Evolutionary conservation across 1,140 invertebrate species (phyloP).

Genomic region (Temnothorax longispinosus): DNA sequence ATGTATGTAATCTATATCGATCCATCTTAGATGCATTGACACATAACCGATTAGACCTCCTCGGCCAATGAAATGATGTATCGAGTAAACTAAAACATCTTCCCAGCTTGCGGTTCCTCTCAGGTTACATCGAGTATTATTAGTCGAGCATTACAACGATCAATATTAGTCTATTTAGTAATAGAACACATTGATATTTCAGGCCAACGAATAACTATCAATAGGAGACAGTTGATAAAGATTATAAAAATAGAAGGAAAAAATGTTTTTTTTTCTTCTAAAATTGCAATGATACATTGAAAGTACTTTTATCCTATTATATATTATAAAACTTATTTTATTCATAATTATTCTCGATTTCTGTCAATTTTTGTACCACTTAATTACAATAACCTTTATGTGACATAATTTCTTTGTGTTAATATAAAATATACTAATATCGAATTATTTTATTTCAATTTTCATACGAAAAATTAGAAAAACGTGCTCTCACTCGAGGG

Average conservation of each 20-base stretch:
- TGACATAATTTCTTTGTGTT: background rate
- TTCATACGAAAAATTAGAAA: background rate
- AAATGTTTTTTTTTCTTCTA: background rate
- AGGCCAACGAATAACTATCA: background rate
- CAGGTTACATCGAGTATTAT: conserved; percentile 1
- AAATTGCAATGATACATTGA: background rate
- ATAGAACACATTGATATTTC: background rate
- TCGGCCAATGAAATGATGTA: conserved; percentile 54
- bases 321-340: no score
- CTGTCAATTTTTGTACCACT: background rate
- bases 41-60: conserved; percentile 50
- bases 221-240: background rate
- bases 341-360: background rate
- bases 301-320: background rate
- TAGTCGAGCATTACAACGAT: background rate
- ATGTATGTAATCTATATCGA: conserved; percentile 56
- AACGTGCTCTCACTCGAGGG: background rate
- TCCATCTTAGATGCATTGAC: conserved; percentile 55
- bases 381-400: background rate
- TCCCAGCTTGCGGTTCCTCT: background rate
- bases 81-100: conserved; percentile 41
- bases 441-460: background rate
- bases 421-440: background rate
- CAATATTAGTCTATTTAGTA: conserved; percentile 9
- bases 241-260: background rate